Evolutionary conservation across 35 echinoderm and acorn worm species (phyloP).

Genomic region (Amphiura filiformis): DNA sequence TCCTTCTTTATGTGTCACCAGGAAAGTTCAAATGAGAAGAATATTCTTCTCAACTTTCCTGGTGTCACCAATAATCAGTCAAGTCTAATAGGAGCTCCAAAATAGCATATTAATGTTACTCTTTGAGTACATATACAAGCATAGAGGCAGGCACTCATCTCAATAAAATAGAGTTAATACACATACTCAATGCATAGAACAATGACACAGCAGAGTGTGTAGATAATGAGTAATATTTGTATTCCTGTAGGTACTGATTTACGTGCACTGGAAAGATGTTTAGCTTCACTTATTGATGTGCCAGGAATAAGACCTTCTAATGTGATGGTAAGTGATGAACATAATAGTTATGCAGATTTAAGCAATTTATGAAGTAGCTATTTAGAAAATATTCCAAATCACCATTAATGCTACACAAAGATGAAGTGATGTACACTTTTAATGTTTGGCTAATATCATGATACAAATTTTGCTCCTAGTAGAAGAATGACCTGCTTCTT

Average conservation of each 20-base stretch:
- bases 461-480: too few species aligned
- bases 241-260: constrained; percentile 54
- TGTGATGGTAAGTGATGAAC: constrained; percentile 17
- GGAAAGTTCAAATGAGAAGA: too few species aligned
- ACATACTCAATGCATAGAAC: neutral
- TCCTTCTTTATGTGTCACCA: too few species aligned
- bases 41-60: too few species aligned
- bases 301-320: constrained; percentile 48
- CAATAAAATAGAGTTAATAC: neutral
- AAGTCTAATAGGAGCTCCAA: too few species aligned
- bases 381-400: too few species aligned
- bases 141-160: neutral
- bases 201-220: neutral
- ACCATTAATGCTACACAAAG: too few species aligned
- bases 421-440: too few species aligned
- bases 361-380: too few species aligned
- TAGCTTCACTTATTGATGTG: constrained; percentile 57
- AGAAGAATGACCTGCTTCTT: too few species aligned
- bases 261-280: constrained; percentile 51
- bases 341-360: constrained; percentile 29
- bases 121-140: neutral
- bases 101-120: neutral
- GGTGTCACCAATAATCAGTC: too few species aligned
- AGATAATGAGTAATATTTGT: neutral
- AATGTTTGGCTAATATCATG: too few species aligned